Evolutionary conservation across 2,113 vertebrate species (phyloP).

Genomic region (Sprattus sprattus): DNA sequence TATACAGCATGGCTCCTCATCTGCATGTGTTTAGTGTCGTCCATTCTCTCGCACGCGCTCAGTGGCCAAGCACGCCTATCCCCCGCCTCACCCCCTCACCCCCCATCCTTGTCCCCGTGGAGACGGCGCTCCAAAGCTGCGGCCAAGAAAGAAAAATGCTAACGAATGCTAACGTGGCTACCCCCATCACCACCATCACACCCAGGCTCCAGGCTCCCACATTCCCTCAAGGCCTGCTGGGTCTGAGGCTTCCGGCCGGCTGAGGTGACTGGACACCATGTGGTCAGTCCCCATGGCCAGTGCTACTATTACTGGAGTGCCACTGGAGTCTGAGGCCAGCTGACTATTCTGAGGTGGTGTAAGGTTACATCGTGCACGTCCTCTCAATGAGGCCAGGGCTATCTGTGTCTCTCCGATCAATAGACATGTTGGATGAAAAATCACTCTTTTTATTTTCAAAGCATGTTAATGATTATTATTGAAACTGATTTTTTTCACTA

Average conservation of each 20-base stretch:
- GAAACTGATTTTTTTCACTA: not conserved
- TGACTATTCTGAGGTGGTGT: not conserved
- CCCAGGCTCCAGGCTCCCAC: not conserved
- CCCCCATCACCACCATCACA: not conserved
- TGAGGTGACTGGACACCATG: not conserved
- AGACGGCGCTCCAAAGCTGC: not conserved
- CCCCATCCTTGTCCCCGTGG: not conserved
- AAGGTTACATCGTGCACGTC: not conserved
- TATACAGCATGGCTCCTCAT: conserved; percentile 58
- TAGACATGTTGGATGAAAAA: not conserved
- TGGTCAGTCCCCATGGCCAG: not conserved
- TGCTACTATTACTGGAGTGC: not conserved
- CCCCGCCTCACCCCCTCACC: not conserved
- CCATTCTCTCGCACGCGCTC: conserved; percentile 27
- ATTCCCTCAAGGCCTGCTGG: not conserved
- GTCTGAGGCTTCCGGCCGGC: not conserved
- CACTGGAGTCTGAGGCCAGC: not conserved
- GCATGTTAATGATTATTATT: not conserved
- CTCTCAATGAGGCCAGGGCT: not conserved
- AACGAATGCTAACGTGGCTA: not conserved
- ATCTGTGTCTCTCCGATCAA: not conserved
- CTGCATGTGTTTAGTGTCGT: conserved; percentile 51
- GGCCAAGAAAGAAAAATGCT: not conserved
- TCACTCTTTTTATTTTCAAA: not conserved
- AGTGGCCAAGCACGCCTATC: conserved; percentile 13